Conservation (phyloP, 1,140 invertebrate genomes). For the Procambarus clarkii region DNA sequence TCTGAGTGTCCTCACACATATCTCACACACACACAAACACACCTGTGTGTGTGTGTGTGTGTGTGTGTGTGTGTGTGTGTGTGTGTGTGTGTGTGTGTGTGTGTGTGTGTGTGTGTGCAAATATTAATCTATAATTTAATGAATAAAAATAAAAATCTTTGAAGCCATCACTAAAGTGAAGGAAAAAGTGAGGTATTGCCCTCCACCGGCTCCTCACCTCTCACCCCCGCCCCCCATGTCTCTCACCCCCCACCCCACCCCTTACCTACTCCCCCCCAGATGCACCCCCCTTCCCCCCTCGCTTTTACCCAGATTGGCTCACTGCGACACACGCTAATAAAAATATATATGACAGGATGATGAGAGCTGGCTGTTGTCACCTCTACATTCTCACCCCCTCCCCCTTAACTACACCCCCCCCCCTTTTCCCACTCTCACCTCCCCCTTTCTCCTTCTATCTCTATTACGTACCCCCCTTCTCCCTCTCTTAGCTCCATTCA, state of each 20-base stretch:
- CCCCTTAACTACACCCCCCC: conserved; percentile 13
- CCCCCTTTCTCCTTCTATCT: conserved; percentile 8
- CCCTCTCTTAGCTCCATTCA: background rate
- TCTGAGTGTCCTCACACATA: too few species aligned
- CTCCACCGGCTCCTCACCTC: background rate
- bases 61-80: too few species aligned
- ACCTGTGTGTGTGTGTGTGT: too few species aligned
- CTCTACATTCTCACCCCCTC: conserved; percentile 35
- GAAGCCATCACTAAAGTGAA: background rate
- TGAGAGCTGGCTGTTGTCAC: conserved; percentile 58
- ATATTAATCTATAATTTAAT: too few species aligned
- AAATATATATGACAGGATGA: conserved; percentile 67
- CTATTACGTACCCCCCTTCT: background rate
- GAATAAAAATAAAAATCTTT: conserved; percentile 5
- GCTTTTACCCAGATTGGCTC: conserved; percentile 67
- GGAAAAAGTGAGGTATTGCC: background rate
- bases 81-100: too few species aligned
- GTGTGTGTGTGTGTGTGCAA: too few species aligned
- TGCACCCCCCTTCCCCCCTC: conserved; percentile 18
- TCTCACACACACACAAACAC: too few species aligned
- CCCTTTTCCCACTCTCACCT: conserved; percentile 2
- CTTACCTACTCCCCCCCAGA: background rate
- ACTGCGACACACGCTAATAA: conserved; percentile 64
- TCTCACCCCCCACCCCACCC: conserved; percentile 24
- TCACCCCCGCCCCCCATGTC: background rate